A percentile compares a stretch with the other conserved stretches of the same genome.
These are phyloP conservation scores for Madoqua kirkii DNA, from an alignment of 2,113 vertebrate genomes.

Conservation along the genomic window DNA sequence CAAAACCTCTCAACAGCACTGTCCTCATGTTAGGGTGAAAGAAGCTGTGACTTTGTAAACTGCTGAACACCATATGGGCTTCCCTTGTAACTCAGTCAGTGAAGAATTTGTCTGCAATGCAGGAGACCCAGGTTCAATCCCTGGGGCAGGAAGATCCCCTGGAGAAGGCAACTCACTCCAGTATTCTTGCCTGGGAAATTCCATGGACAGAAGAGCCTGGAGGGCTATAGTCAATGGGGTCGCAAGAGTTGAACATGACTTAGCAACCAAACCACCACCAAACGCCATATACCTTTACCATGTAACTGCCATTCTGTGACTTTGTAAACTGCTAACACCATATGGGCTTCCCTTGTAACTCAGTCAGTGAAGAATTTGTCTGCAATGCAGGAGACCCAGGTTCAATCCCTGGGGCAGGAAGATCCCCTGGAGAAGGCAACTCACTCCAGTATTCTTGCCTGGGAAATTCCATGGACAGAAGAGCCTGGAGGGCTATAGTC, in stretches of 20 bases:
- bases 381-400: background rate
- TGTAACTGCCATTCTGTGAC: background rate
- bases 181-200: background rate
- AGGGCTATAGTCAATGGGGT: background rate
- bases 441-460: background rate
- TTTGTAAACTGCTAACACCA: background rate
- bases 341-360: background rate
- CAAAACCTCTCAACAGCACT: background rate
- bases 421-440: background rate
- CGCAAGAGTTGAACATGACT: background rate
- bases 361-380: background rate
- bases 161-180: background rate
- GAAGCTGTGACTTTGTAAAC: background rate
- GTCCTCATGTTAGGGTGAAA: too few relatives aligned
- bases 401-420: background rate
- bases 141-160: background rate
- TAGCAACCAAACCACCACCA: background rate
- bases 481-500: background rate
- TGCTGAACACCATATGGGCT: background rate
- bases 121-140: background rate
- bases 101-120: background rate
- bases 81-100: background rate
- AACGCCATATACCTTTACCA: accelerated
- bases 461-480: background rate
- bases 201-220: background rate